Base-by-base conservation (phyloP, 2,797 vertebrate genomes). In the Enteromius trimaculatus region DNA sequence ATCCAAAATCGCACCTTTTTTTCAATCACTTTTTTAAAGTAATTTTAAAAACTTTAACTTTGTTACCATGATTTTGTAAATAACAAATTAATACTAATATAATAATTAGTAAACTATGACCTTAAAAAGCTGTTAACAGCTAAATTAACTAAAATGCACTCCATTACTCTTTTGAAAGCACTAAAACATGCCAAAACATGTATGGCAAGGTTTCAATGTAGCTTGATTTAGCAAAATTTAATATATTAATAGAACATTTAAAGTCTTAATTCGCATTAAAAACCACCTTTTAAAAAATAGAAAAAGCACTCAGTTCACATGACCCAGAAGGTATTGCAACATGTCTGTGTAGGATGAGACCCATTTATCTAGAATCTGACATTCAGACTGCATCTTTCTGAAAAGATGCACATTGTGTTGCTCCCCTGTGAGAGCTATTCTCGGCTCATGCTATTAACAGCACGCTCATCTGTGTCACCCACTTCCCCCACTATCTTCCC, bases 401-500 rank as follows among this genome's bases (percentile, higher is more conserved):
- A 55, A 79, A 80, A 84, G 79, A 84, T 87, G 82, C 76, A 84
- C 85, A 85, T 60, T 80, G 78, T 47, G 49, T 34, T 17, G 81
- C 84, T 86, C 86, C 84, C 90, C 88, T 86, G 90, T 86, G 91
- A 89, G 89, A 86, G 87, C 92, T 94, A 95, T 94, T 93, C 92
- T 92, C 74, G 90, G 90, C 88, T 84, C 19, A 90, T 80, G 88
- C 92, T 92, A 93, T 94, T 92, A 92, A 91, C 92, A 91, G 92
- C 88, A 85, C 71, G 83, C 85, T 86, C 89, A 94, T 93, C 92
- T 93, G 92, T 94, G 95, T 93, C 95, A 95, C 92, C 93, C 86
- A 85, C 92, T 91, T 89, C 85, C 81, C 83, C 92, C 90, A 88
- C 68, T 75, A 55, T 79, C 42, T 6, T 84, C 62, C 80, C 55